These are phyloP conservation scores for Uropetala carovei DNA, from an alignment of 2,888 invertebrate species.

Conservation along the genomic window DNA sequence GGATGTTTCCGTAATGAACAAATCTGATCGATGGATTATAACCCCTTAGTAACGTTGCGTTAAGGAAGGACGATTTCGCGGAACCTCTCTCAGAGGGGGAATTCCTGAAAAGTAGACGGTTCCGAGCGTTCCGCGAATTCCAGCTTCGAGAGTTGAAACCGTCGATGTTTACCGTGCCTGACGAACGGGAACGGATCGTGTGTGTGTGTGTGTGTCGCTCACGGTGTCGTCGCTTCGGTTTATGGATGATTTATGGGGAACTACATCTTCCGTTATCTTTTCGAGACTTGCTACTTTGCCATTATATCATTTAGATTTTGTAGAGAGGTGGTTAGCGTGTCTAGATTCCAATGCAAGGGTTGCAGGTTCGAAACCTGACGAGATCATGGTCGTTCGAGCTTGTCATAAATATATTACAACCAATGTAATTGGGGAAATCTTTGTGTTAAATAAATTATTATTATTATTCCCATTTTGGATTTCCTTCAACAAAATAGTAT, in stretches of 20 bases:
- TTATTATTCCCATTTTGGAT: too few relatives aligned
- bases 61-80: background rate
- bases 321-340: too few relatives aligned
- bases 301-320: too few relatives aligned
- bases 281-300: too few relatives aligned
- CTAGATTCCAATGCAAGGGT: too few relatives aligned
- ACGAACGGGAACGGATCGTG: background rate
- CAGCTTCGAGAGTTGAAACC: background rate
- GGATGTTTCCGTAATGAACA: background rate
- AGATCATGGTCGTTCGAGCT: too few relatives aligned
- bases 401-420: too few relatives aligned
- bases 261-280: background rate
- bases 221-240: background rate
- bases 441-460: too few relatives aligned
- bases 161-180: background rate
- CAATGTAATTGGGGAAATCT: too few relatives aligned
- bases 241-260: slow-evolving; percentile 1
- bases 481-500: too few relatives aligned
- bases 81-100: background rate
- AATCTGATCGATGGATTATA: background rate
- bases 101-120: background rate
- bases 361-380: too few relatives aligned
- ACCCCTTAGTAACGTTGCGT: background rate
- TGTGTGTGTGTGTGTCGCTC: slow-evolving; percentile 18
- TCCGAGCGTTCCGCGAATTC: background rate